Percentiles rank a stretch among this genome's conserved stretches.
Evolutionary conservation across 1,140 invertebrate species (phyloP).

Genomic region (Cotesia glomerata): DNA sequence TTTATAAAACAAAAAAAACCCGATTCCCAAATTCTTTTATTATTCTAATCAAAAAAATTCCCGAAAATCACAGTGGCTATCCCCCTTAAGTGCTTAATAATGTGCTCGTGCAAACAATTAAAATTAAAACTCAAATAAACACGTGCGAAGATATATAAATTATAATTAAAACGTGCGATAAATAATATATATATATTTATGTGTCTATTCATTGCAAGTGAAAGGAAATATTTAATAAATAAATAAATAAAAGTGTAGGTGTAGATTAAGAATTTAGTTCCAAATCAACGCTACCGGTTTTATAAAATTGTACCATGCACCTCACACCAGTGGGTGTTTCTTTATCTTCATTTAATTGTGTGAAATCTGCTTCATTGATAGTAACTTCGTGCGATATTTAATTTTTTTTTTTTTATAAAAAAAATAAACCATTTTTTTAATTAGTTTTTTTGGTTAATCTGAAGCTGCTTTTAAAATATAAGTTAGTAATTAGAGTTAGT

Average conservation of each 20-base stretch:
- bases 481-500: too few relatives aligned
- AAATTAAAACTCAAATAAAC: neutral
- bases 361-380: neutral
- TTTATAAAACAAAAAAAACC: too few relatives aligned
- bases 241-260: neutral
- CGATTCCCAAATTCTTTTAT: too few relatives aligned
- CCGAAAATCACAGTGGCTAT: too few relatives aligned
- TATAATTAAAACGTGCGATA: neutral
- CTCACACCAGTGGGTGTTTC: neutral
- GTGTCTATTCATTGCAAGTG: too few relatives aligned
- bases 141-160: neutral
- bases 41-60: too few relatives aligned
- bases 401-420: neutral
- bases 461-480: too few relatives aligned
- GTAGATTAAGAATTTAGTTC: neutral
- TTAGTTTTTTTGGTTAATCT: neutral
- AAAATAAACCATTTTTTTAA: neutral
- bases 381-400: slow-evolving; percentile 24
- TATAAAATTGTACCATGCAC: slow-evolving; percentile 20
- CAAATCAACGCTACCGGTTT: slow-evolving; percentile 16
- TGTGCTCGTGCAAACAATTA: neutral
- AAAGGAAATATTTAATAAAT: too few relatives aligned
- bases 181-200: neutral
- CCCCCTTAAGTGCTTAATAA: neutral
- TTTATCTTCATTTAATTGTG: neutral